Conservation (phyloP, 2,888 invertebrate genomes). For the Labia minor region DNA sequence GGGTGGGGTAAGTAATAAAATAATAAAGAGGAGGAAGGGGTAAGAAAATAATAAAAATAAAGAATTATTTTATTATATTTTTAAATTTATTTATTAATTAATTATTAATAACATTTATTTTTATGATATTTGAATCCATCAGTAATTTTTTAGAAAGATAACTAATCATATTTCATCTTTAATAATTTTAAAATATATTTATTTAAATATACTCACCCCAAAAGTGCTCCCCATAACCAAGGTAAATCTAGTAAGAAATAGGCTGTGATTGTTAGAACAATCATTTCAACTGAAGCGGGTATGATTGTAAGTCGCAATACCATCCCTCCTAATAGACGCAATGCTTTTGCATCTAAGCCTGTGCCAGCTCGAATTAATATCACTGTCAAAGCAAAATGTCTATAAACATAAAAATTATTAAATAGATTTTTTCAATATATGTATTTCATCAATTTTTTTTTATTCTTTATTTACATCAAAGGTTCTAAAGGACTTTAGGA, state of each 20-base stretch:
- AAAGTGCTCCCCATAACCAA: slow-evolving; percentile 38
- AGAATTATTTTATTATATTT: no score
- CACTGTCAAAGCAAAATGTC: slow-evolving; percentile 41
- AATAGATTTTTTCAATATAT: no score
- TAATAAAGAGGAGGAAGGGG: not conserved
- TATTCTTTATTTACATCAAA: no score
- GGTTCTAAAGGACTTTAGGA: no score
- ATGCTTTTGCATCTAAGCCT: slow-evolving; percentile 40
- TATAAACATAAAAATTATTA: slow-evolving; percentile 29
- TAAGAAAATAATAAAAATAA: not conserved
- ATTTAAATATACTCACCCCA: slow-evolving; percentile 30
- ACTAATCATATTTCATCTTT: no score
- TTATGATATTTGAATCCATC: no score
- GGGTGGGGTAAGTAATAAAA: no score
- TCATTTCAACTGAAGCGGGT: slow-evolving; percentile 41
- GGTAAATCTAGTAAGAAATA: slow-evolving; percentile 40
- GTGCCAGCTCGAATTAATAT: slow-evolving; percentile 44
- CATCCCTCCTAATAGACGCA: slow-evolving; percentile 36
- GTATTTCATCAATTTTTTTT: no score
- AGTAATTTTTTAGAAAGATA: no score
- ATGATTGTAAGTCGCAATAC: slow-evolving; percentile 39
- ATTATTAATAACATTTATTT: no score
- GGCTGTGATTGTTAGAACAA: slow-evolving; percentile 34
- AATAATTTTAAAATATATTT: no score
- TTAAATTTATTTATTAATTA: no score